Percentiles rank a stretch among this genome's conserved stretches.
Evolutionary conservation across 2,113 vertebrate genomes (phyloP).

Genomic region (Elanus axillaris): DNA sequence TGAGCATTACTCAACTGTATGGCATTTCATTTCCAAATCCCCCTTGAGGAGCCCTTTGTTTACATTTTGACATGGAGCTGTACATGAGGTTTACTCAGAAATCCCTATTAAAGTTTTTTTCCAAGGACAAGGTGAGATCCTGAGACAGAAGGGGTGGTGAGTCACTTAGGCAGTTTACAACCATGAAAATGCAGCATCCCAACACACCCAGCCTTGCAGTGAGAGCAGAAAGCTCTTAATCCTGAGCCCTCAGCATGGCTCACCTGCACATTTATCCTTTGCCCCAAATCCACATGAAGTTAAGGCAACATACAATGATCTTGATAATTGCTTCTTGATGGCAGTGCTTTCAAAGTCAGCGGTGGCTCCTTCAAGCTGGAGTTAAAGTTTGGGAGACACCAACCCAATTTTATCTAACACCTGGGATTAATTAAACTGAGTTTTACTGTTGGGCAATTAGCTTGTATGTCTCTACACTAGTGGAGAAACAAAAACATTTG

Average conservation of each 20-base stretch:
- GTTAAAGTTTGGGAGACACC: not conserved
- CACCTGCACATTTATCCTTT: not conserved
- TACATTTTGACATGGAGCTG: rapidly evolving
- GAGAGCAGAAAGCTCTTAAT: not conserved
- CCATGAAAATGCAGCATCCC: not conserved
- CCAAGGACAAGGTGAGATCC: not conserved
- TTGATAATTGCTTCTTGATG: not conserved
- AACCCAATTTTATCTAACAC: not conserved
- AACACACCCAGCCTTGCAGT: not conserved
- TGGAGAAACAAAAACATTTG: not conserved
- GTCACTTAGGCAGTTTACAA: not conserved
- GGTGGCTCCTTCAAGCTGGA: not conserved
- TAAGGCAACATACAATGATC: not conserved
- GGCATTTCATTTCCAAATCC: not conserved
- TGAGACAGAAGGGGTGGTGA: not conserved
- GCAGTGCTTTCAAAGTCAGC: not conserved
- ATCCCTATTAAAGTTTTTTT: not conserved
- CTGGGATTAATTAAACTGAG: not conserved
- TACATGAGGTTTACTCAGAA: not conserved
- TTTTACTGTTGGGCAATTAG: not conserved
- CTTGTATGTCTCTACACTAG: not conserved
- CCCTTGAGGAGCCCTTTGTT: not conserved
- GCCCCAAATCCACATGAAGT: not conserved
- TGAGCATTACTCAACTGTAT: not conserved
- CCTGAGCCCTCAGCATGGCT: not conserved